Evolutionary conservation across 2,888 invertebrate genomes (phyloP), one percentile per base, ranked within the genome.

Genomic region (Prosopocoilus inquinatus): DNA sequence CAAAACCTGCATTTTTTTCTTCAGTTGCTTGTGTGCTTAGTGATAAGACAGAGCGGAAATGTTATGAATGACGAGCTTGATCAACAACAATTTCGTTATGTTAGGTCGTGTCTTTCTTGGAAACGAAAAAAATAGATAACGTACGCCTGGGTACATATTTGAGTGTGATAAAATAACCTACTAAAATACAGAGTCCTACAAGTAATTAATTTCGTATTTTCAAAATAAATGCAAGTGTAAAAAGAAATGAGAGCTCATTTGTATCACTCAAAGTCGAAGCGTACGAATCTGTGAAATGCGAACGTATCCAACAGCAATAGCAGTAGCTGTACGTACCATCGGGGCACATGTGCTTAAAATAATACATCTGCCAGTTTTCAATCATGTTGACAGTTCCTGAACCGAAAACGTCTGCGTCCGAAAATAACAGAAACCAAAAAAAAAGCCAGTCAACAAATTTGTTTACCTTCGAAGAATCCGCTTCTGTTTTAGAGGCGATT

Each of bases 281-380:
- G 20, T 3, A 28, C 20, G 20, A 2, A 5, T 28, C 20, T 3
- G 20, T 28, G 16, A 16, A 16, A 16, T 16, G 16, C 16, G 16
- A 16, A 16, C 3, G 16, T 16, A 16, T 28, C 20, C 20, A 28
- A 5, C 20, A 28, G 3, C 20, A 28, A 28, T 2, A 28, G 20
- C 7, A 28, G 20, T 7, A 28, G 7, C 20, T n/a, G n/a, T n/a
- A n/a, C 39, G 50, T 43, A 55, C 56, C 58, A 9, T 15, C 9
- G 36, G 63, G 71, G 71, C 74, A 74, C 74, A 75, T 75, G 73
- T 73, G 71, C 71, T 65, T 74, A 71, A 76, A 72, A 76, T 75
- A 75, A 74, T 75, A 75, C 75, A 75, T 75, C 75, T 75, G 75
- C 70, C 74, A 70, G 70, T 66, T 71, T 71, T 75, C 75, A 73